These are phyloP conservation scores for Pseudopleuronectes americanus DNA, from an alignment of 2,797 vertebrate species.

Conservation along the genomic window DNA sequence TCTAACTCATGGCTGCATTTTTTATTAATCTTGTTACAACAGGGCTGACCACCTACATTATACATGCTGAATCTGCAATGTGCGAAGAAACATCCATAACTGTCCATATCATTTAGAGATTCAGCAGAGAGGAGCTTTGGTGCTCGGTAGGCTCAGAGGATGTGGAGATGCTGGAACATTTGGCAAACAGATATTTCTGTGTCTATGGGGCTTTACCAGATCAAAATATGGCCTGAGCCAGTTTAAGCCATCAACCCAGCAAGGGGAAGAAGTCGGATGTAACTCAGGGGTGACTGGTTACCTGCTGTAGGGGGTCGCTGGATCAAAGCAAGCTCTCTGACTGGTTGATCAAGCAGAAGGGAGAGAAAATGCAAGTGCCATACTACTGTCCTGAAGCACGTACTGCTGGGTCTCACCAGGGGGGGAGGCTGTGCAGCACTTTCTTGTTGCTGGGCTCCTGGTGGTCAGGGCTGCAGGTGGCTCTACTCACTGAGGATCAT, in stretches of 20 bases:
- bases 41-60: neutral
- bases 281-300: constrained; percentile 7
- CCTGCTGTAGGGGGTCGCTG: neutral
- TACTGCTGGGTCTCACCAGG: constrained; percentile 13
- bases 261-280: neutral
- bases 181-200: neutral
- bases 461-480: neutral
- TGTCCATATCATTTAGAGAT: neutral
- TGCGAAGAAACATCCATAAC: neutral
- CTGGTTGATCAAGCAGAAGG: constrained; percentile 18
- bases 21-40: neutral
- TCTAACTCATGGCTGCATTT: neutral
- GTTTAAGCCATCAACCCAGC: neutral
- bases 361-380: constrained; percentile 4
- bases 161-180: neutral
- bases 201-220: neutral
- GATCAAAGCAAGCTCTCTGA: constrained; percentile 36
- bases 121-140: too few relatives aligned
- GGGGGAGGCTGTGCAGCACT: neutral
- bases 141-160: neutral
- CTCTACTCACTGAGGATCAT: neutral
- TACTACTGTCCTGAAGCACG: constrained; percentile 10
- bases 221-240: constrained; percentile 2
- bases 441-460: constrained; percentile 1
- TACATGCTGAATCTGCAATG: neutral